A percentile compares a stretch with the other conserved stretches of the same genome.
Conservation (phyloP, 1,140 invertebrate species). For the Zaprionus kolodkinae region DNA sequence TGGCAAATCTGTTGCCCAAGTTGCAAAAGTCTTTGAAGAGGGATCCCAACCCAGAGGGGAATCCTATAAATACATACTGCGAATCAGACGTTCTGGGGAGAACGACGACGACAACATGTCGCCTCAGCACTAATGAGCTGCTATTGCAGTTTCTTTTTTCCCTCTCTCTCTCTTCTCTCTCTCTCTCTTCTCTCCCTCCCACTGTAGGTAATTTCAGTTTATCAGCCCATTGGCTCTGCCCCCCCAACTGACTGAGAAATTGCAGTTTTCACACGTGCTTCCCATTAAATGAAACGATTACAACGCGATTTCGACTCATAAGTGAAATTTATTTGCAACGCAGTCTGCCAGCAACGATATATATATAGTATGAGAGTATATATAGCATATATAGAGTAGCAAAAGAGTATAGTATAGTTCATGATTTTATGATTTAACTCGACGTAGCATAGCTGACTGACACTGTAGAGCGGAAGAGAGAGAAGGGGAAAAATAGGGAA, state of each 20-base stretch:
- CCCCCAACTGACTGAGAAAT: conserved; percentile 52
- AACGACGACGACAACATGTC: conserved; percentile 37
- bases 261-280: conserved; percentile 80
- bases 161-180: conserved; percentile 4
- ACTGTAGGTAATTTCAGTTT: conserved; percentile 54
- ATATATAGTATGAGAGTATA: no score
- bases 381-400: conserved; percentile 27
- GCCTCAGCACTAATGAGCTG: conserved; percentile 68
- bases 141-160: conserved; percentile 31
- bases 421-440: conserved; percentile 62
- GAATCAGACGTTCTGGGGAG: conserved; percentile 4
- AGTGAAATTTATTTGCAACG: conserved; percentile 80
- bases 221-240: background rate
- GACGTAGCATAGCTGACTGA: conserved; percentile 25
- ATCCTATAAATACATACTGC: conserved; percentile 50
- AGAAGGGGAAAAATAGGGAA: background rate
- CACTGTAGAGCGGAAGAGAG: background rate
- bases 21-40: conserved; percentile 41
- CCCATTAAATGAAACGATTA: conserved; percentile 81
- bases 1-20: conserved; percentile 68
- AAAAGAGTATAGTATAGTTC: conserved; percentile 34
- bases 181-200: background rate
- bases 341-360: conserved; percentile 44
- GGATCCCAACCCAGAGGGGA: background rate
- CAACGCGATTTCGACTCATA: conserved; percentile 70